phyloP scores from a whole-genome alignment of 1,140 invertebrate genomes.

The Macrobrachium rosenbergii region DNA sequence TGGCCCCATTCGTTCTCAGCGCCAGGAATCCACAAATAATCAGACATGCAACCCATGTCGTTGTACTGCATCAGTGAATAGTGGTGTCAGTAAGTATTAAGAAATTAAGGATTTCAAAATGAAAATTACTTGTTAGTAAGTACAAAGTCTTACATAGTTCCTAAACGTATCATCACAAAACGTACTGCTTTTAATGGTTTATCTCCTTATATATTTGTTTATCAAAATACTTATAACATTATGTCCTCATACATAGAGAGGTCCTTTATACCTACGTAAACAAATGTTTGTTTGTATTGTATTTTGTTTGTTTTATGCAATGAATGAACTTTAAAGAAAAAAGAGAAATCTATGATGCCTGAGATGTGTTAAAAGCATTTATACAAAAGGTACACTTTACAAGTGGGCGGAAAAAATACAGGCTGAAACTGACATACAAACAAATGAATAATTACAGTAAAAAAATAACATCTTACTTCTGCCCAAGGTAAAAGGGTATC shows the following conservation, averaged over 20 bases:
- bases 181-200: neutral
- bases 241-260: neutral
- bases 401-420: neutral
- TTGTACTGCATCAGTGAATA: slow-evolving; percentile 26
- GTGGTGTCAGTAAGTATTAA: neutral
- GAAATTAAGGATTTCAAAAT: too few relatives aligned
- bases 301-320: too few relatives aligned
- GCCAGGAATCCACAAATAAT: slow-evolving; percentile 57
- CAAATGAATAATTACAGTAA: neutral
- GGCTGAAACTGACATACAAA: neutral
- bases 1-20: slow-evolving; percentile 42
- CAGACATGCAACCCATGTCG: slow-evolving; percentile 58
- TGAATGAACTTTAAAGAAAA: too few relatives aligned
- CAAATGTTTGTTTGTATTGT: neutral
- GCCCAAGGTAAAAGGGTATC: neutral
- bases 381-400: neutral
- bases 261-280: neutral
- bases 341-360: too few relatives aligned
- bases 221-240: neutral
- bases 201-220: slow-evolving; percentile 32
- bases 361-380: neutral
- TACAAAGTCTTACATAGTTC: too few relatives aligned
- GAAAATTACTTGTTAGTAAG: too few relatives aligned
- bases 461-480: neutral
- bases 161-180: too few relatives aligned